These are phyloP conservation scores for Monopterus albus DNA, from an alignment of 2,113 vertebrate genomes.

Conservation along the genomic window DNA sequence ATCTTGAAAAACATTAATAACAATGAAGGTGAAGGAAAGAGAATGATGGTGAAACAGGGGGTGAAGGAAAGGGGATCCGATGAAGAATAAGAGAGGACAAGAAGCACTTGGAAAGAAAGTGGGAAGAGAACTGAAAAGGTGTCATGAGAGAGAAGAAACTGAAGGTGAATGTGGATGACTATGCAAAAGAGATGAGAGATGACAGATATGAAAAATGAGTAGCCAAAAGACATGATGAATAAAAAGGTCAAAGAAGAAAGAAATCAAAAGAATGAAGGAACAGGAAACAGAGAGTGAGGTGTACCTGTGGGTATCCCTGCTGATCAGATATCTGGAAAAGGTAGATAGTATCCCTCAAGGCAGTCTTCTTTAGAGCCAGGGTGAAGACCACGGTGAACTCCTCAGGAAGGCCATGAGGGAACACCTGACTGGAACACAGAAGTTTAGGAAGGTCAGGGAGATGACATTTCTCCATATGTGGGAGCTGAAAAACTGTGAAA, in stretches of 20 bases:
- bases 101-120: conserved; percentile 47
- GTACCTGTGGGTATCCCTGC: conserved; percentile 93
- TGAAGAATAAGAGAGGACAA: conserved; percentile 57
- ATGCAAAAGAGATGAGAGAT: conserved; percentile 46
- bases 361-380: conserved; percentile 90
- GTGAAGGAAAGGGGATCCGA: neutral
- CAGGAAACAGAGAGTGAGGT: neutral
- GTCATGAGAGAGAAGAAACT: conserved; percentile 57
- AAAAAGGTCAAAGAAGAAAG: conserved; percentile 32
- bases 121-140: conserved; percentile 58
- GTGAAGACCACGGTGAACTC: conserved; percentile 92
- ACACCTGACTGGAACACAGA: conserved; percentile 84
- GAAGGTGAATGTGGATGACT: conserved; percentile 62
- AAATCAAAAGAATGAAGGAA: neutral
- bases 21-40: conserved; percentile 67
- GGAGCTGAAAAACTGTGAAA: neutral
- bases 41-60: conserved; percentile 10
- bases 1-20: conserved; percentile 71
- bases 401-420: conserved; percentile 88
- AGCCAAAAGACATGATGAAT: conserved; percentile 43
- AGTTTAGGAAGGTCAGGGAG: conserved; percentile 4
- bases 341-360: conserved; percentile 88
- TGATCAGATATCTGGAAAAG: conserved; percentile 92
- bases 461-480: neutral
- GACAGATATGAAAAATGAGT: conserved; percentile 14